A percentile compares a stretch with the other conserved stretches of the same genome.
Evolutionary conservation across 2,888 invertebrate genomes (phyloP).

Genomic region (Philereme vetulata): DNA sequence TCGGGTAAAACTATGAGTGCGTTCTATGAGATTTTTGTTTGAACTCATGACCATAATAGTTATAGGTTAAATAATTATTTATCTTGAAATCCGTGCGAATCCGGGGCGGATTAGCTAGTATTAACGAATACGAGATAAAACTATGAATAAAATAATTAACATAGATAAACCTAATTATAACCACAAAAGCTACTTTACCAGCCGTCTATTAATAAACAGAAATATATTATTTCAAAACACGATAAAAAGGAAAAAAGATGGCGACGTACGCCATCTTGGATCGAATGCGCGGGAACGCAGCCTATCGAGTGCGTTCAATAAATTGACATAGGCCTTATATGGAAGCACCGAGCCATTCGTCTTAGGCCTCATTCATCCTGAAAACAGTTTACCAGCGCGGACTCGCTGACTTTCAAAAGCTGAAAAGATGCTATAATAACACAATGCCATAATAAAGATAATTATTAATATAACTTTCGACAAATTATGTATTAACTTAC

Average conservation of each 20-base stretch:
- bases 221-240: slow-evolving; percentile 56
- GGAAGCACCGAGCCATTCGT: slow-evolving; percentile 63
- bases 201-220: slow-evolving; percentile 50
- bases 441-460: background rate
- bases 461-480: too few relatives aligned
- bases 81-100: too few relatives aligned
- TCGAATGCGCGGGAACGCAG: slow-evolving; percentile 61
- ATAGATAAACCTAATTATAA: background rate
- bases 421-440: too few relatives aligned
- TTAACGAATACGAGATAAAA: background rate
- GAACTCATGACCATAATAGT: too few relatives aligned
- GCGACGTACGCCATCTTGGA: slow-evolving; percentile 60
- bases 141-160: background rate
- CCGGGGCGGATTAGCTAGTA: too few relatives aligned
- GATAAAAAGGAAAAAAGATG: slow-evolving; percentile 59
- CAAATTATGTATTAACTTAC: too few relatives aligned
- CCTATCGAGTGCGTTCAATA: slow-evolving; percentile 63
- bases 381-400: slow-evolving; percentile 3
- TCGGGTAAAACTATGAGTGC: too few relatives aligned
- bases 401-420: background rate
- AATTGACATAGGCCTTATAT: slow-evolving; percentile 78
- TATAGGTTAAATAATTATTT: too few relatives aligned
- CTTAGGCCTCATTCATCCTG: slow-evolving; percentile 40
- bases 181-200: slow-evolving; percentile 11
- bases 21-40: too few relatives aligned